Percentiles rank a stretch among this genome's conserved stretches.
Conservation (phyloP, 2,113 vertebrate species). For the Tichodroma muraria region DNA sequence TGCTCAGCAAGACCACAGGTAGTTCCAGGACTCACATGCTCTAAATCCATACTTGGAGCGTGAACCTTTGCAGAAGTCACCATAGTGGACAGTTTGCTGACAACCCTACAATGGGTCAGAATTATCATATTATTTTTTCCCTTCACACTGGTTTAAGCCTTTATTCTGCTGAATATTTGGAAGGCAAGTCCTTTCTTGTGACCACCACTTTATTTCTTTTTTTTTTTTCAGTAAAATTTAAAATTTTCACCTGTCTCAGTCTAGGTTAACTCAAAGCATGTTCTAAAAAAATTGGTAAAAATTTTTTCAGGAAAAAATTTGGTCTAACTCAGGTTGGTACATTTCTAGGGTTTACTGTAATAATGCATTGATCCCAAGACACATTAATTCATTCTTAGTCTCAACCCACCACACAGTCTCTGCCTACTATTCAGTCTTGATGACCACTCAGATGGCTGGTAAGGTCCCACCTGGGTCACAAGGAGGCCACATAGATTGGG, state of each 20-base stretch:
- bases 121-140: background rate
- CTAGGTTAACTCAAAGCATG: background rate
- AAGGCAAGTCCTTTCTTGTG: background rate
- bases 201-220: background rate
- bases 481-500: background rate
- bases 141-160: background rate
- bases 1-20: background rate
- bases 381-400: background rate
- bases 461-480: background rate
- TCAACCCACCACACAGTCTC: background rate
- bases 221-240: background rate
- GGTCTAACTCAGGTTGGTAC: background rate
- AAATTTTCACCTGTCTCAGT: background rate
- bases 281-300: background rate
- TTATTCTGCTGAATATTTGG: background rate
- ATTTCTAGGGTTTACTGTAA: background rate
- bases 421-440: background rate
- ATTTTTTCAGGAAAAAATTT: background rate
- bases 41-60: background rate
- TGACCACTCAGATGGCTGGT: background rate
- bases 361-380: background rate
- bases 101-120: background rate
- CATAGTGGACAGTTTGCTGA: background rate
- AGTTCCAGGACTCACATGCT: background rate
- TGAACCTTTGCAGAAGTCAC: background rate